Base-by-base conservation (phyloP, 2,797 vertebrate species). In the Leptatherina wallacei region DNA sequence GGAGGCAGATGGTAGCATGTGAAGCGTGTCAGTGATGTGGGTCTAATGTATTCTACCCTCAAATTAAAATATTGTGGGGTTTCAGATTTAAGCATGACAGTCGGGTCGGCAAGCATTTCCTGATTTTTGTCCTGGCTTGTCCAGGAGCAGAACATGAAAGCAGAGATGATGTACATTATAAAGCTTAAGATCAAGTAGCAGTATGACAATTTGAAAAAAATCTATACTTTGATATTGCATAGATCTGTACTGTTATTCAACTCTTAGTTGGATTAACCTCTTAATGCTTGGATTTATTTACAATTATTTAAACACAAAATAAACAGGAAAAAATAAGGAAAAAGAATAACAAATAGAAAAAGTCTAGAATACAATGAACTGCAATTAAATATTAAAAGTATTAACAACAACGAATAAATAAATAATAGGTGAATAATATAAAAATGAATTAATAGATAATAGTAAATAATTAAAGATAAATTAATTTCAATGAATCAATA, bases 41-140 rank as follows among this genome's bases (percentile, higher is more conserved):
- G 70, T 92, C 85, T 92, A 87, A 93, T 92, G 91, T 89, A 91
- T 91, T 89, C 90, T 90, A 82, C 92, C 89, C 88, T 92, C 83
- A 93, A 94, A 94, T 94, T 93, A 94, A 92, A 94, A 90, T 78
- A 73, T 81, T 63, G 83, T 81, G 75, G 89, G 88, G 83, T 90
- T 89, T 89, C 54, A 84, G 73, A 78, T 88, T 82, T 78, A 90
- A 80, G 81, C 71, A 47, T 63, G 77, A 84, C 65, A 73, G 83
- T 59, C 59, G 69, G 63, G 85, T 71, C 75, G 59, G 49, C 58
- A 44, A 73, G 57, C 75, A 56, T 78, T 89, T 90, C 83, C 84
- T 79, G 71, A 78, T 84, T 69, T 81, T 72, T 91, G 89, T 72
- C 86, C 73, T 29, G 59, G 65, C 88, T 84, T 84, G 93, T 82